phyloP scores from a whole-genome alignment of 1,140 invertebrate species.

The Panagrolaimus sp. region DNA sequence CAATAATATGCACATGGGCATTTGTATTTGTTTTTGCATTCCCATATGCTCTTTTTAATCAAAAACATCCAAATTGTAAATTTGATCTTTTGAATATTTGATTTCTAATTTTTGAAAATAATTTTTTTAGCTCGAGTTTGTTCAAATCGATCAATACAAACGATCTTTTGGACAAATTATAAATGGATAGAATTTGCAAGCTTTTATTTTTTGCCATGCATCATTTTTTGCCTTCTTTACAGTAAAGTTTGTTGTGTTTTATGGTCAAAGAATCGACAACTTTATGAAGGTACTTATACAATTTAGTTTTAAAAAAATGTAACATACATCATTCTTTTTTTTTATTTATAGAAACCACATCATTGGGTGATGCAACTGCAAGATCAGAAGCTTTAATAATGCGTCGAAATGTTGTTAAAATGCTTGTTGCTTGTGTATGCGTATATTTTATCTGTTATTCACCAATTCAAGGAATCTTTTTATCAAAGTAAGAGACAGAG shows the following conservation, averaged over 20 bases:
- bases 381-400: slow-evolving; percentile 44
- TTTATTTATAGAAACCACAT: slow-evolving; percentile 25
- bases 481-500: slow-evolving; percentile 45
- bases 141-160: slow-evolving; percentile 14
- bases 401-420: slow-evolving; percentile 55
- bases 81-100: slow-evolving; percentile 1
- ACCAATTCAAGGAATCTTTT: slow-evolving; percentile 57
- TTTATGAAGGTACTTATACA: slow-evolving; percentile 40
- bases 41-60: slow-evolving; percentile 48
- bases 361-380: slow-evolving; percentile 20
- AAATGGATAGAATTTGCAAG: slow-evolving; percentile 52
- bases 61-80: slow-evolving; percentile 34
- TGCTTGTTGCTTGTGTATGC: slow-evolving; percentile 58
- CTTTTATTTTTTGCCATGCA: slow-evolving; percentile 50
- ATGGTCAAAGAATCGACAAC: slow-evolving; percentile 53
- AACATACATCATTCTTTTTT: background rate
- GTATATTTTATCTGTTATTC: slow-evolving; percentile 59
- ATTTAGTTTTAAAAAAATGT: background rate
- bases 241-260: slow-evolving; percentile 45
- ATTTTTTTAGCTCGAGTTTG: slow-evolving; percentile 24
- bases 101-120: background rate
- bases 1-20: slow-evolving; percentile 42
- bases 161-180: slow-evolving; percentile 37
- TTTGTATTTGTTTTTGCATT: slow-evolving; percentile 44
- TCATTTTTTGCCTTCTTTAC: slow-evolving; percentile 52